Conservation (phyloP, 2,113 vertebrate species). For the Cavia porcellus region DNA sequence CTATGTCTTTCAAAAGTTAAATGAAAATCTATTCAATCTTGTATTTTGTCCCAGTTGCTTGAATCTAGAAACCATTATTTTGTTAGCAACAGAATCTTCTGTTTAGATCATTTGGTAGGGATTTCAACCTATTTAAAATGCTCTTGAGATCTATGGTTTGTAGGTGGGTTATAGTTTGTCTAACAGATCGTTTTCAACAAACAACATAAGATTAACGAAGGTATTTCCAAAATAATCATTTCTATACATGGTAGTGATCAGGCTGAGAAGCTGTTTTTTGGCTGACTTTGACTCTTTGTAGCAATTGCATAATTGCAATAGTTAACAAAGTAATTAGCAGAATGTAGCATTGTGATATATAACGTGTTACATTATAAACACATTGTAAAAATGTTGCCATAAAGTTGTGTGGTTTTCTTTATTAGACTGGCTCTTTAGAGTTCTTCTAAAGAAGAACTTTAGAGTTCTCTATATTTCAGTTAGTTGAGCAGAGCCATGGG, state of each 20-base stretch:
- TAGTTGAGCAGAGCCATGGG: slow-evolving; percentile 34
- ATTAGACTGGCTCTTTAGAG: slow-evolving; percentile 30
- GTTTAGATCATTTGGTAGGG: slow-evolving; percentile 36
- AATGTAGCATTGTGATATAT: neutral
- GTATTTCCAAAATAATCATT: slow-evolving; percentile 75
- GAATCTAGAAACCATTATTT: slow-evolving; percentile 56
- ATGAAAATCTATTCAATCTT: neutral
- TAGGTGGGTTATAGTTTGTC: slow-evolving; percentile 47
- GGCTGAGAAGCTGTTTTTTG: slow-evolving; percentile 73
- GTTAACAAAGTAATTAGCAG: slow-evolving; percentile 77
- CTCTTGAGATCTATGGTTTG: slow-evolving; percentile 69
- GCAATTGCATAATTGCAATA: slow-evolving; percentile 67
- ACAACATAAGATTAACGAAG: slow-evolving; percentile 75
- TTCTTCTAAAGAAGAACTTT: no score
- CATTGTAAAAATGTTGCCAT: slow-evolving; percentile 68
- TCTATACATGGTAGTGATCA: slow-evolving; percentile 79
- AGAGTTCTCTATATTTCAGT: slow-evolving; percentile 54
- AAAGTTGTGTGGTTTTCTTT: slow-evolving; percentile 70
- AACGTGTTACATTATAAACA: slow-evolving; percentile 73
- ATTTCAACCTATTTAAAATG: slow-evolving; percentile 65
- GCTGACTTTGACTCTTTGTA: slow-evolving; percentile 72
- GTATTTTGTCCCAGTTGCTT: neutral
- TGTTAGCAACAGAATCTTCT: slow-evolving; percentile 65
- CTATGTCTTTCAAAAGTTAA: neutral
- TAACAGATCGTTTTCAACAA: slow-evolving; percentile 61